Base-by-base conservation (phyloP, 2,797 vertebrate species). In the Tarsius wallacei region DNA sequence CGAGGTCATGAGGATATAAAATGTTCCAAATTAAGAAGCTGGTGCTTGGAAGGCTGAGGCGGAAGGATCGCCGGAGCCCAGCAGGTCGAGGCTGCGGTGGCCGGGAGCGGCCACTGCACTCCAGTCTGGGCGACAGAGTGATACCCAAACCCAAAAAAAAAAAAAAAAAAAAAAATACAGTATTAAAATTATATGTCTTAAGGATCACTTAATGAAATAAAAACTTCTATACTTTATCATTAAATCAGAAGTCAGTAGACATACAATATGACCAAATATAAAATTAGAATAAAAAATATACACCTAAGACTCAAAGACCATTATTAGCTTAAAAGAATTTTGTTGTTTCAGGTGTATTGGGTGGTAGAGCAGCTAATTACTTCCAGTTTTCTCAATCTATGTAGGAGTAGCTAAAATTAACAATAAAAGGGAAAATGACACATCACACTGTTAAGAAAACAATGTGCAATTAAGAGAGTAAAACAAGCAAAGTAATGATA, bases 231-330 rank as follows among this genome's bases (percentile, higher is more conserved):
- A 78, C 7, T 68, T 66, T 7, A 82, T 64, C 73, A 86, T 92
- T 61, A 93, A 95, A 61, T 93, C 4, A 76, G 61, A 93, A 95
- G 87, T 93, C 76, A 94, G 70, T 2, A 85, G 13, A 90, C 10
- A 90, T 11, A 85, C 2, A 94, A 63, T 47, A 94, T 81, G 33
- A 17, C 33, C 61, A 96, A 89, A 82, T 55, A 68, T 24, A 89
- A 91, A 93, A 55, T 68, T 26, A 87, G 14, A 91, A 85, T 76
- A 28, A 91, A 95, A 97, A 97, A n/a, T 57, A 95, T 59, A 68
- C 2, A 86, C 31, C 47, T 57, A 84, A 55, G 10, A 66, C 19
- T 26, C 57, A 83, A 96, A 93, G 6, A 11, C 24, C 7, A 61
- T 53, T 57, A 96, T 71, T 78, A 86, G 19, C 66, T 87, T 87